Conservation (phyloP, 2,888 invertebrate genomes). For the Mycogona germanica region DNA sequence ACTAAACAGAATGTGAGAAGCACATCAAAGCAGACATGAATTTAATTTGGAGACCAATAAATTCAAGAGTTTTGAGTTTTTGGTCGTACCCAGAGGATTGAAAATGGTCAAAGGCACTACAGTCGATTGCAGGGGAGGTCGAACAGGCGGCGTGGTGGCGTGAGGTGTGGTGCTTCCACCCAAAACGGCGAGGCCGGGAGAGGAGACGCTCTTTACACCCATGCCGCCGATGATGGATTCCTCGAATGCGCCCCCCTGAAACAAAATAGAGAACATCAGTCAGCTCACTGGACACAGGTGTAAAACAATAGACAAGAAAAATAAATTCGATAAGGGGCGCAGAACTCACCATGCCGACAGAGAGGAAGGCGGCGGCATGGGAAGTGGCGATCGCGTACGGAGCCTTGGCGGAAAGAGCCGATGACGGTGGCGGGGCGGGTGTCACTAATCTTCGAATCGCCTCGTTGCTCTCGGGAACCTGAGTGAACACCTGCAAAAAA, state of each 20-base stretch:
- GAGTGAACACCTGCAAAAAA: conserved; percentile 39
- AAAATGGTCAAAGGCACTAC: conserved; percentile 1
- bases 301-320: too few relatives aligned
- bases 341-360: conserved; percentile 2
- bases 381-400: conserved; percentile 7
- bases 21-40: too few relatives aligned
- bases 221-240: conserved; percentile 9
- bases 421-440: conserved; percentile 5
- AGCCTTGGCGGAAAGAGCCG: conserved; percentile 7
- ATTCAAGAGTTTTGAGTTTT: too few relatives aligned
- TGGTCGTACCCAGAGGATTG: conserved; percentile 9
- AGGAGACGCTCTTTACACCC: conserved; percentile 9
- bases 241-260: conserved; percentile 2
- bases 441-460: conserved; percentile 14
- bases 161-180: neutral
- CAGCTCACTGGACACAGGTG: too few relatives aligned
- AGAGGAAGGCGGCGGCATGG: conserved; percentile 8
- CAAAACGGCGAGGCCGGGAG: conserved; percentile 5
- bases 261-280: neutral
- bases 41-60: too few relatives aligned
- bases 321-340: neutral
- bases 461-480: conserved; percentile 14
- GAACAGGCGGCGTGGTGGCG: neutral
- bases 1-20: too few relatives aligned
- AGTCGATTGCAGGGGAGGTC: neutral